Conservation (phyloP, 2,113 vertebrate species). For the Sminthopsis crassicaudata region DNA sequence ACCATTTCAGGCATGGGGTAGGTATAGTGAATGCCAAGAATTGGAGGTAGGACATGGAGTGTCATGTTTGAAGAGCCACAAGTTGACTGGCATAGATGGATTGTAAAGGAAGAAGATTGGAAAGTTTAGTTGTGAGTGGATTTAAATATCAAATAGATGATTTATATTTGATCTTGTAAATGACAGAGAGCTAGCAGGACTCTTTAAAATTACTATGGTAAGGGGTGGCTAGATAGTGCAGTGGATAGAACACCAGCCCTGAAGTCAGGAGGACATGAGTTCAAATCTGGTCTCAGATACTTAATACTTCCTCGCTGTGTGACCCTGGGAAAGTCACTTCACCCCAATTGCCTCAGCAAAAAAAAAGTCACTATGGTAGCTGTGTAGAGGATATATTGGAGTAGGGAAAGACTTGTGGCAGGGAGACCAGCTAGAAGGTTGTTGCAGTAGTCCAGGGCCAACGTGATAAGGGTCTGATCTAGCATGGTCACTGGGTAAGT, state of each 20-base stretch:
- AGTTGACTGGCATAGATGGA: no score
- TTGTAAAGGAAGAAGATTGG: not conserved
- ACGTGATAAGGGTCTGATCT: not conserved
- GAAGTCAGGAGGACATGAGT: no score
- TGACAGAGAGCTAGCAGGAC: no score
- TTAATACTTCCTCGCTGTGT: no score
- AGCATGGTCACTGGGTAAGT: not conserved
- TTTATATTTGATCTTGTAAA: not conserved
- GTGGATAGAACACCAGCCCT: not conserved
- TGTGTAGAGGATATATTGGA: not conserved
- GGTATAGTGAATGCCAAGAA: not conserved
- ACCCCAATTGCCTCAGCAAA: no score
- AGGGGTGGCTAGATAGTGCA: no score
- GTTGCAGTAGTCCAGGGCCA: not conserved
- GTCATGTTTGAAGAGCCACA: not conserved
- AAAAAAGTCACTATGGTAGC: not conserved
- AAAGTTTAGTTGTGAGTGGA: not conserved
- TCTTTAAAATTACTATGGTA: not conserved
- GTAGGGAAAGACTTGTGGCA: not conserved
- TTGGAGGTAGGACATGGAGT: not conserved
- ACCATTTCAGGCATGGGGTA: not conserved
- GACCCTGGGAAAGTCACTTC: no score
- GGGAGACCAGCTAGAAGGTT: not conserved
- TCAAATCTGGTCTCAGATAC: no score
- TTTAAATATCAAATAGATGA: not conserved